Conservation (phyloP, 2,113 vertebrate genomes). For the Pampusana beccarii region DNA sequence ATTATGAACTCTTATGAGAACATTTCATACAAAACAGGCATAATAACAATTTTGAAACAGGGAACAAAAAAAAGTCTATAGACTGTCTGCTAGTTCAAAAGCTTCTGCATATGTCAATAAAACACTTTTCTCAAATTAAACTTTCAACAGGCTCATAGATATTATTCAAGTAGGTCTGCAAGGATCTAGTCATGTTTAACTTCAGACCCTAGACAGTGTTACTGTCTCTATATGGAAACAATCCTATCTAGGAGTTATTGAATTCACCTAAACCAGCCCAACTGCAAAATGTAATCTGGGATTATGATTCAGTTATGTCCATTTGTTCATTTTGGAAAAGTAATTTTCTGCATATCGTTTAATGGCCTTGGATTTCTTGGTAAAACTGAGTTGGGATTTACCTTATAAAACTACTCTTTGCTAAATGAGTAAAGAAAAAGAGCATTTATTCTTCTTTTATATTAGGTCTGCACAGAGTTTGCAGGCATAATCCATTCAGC, state of each 20-base stretch:
- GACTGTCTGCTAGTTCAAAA: neutral
- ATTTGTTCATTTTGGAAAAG: neutral
- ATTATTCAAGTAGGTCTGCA: neutral
- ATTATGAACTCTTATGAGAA: slow-evolving; percentile 50
- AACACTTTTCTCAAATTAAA: slow-evolving; percentile 65
- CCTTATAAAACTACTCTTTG: neutral
- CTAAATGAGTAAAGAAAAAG: neutral
- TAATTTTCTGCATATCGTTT: neutral
- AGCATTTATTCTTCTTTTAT: neutral
- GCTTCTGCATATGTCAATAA: slow-evolving; percentile 24
- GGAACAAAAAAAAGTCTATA: neutral
- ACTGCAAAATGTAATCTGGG: neutral
- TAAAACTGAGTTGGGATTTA: neutral
- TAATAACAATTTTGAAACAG: neutral
- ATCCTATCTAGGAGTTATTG: neutral
- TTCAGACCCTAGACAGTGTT: neutral
- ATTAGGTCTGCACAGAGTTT: neutral
- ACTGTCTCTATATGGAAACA: neutral
- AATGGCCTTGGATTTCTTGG: neutral
- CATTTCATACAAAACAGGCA: neutral
- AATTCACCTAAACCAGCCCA: neutral
- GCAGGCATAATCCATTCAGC: neutral
- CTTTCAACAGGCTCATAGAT: slow-evolving; percentile 30
- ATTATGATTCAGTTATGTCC: neutral
- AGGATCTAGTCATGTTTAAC: neutral